Conservation (phyloP, 1,140 invertebrate species). For the Pantala flavescens region DNA sequence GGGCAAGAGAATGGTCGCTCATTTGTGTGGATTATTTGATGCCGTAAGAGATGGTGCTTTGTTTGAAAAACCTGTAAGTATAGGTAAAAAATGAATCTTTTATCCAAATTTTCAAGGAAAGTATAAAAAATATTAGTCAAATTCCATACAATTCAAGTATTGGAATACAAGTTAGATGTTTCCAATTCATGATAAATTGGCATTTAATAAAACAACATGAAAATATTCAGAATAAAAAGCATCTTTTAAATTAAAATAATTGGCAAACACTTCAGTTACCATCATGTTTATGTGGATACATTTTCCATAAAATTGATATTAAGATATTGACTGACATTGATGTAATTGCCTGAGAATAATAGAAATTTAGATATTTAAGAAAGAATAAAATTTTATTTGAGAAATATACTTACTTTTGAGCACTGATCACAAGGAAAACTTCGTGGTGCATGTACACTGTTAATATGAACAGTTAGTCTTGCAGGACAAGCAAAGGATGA, state of each 20-base stretch:
- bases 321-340: no score
- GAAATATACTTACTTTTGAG: slow-evolving; percentile 11
- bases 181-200: no score
- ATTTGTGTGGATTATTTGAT: slow-evolving; percentile 33
- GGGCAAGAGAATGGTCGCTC: slow-evolving; percentile 27
- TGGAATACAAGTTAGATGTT: no score
- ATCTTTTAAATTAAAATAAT: background rate
- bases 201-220: no score
- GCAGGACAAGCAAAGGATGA: slow-evolving; percentile 17
- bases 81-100: background rate
- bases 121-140: background rate
- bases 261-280: background rate
- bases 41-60: slow-evolving; percentile 29
- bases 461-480: slow-evolving; percentile 18
- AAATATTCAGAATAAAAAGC: no score
- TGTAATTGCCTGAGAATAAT: no score
- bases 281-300: no score
- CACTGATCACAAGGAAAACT: slow-evolving; percentile 21
- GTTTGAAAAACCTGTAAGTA: slow-evolving; percentile 20
- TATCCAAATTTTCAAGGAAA: background rate
- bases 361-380: no score
- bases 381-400: no score
- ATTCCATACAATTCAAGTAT: no score
- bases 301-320: no score
- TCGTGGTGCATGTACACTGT: slow-evolving; percentile 19